Conservation (phyloP, 2,888 invertebrate species). For the Encarsia formosa region DNA sequence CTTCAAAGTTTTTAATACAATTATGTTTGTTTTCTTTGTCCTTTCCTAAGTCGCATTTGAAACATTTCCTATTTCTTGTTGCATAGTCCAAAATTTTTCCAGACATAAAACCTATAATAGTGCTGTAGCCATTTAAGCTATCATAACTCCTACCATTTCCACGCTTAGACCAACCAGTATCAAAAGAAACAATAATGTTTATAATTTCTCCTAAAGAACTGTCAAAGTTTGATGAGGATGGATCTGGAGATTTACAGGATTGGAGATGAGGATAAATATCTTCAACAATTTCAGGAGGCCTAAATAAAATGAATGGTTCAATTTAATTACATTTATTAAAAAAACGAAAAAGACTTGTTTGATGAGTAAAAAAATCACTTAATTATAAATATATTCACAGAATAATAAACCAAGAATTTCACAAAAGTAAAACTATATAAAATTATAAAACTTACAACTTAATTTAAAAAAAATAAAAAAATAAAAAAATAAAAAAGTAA, state of each 20-base stretch:
- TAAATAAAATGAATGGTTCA: no score
- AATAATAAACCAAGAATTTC: no score
- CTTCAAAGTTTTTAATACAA: not conserved
- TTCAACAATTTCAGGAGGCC: not conserved
- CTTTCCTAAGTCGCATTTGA: not conserved
- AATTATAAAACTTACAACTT: no score
- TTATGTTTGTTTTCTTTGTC: not conserved
- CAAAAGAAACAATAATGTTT: conserved; percentile 31
- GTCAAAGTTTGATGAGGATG: no score
- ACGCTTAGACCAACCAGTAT: conserved; percentile 1
- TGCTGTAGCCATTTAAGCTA: not conserved
- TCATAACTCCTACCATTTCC: conserved; percentile 4
- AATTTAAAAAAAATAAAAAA: no score
- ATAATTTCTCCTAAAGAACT: conserved; percentile 23
- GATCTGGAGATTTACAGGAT: no score
- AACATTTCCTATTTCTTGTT: not conserved
- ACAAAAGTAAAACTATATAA: no score
- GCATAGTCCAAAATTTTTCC: not conserved
- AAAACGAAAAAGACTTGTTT: no score
- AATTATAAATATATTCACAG: no score
- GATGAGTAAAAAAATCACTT: no score
- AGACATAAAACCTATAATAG: conserved; percentile 2
- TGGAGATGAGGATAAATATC: not conserved
- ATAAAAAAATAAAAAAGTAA: no score
- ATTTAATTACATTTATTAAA: no score